Percentiles rank a stretch among this genome's conserved stretches.
phyloP scores from a whole-genome alignment of 2,113 vertebrate species.

The Gila orcuttii region DNA sequence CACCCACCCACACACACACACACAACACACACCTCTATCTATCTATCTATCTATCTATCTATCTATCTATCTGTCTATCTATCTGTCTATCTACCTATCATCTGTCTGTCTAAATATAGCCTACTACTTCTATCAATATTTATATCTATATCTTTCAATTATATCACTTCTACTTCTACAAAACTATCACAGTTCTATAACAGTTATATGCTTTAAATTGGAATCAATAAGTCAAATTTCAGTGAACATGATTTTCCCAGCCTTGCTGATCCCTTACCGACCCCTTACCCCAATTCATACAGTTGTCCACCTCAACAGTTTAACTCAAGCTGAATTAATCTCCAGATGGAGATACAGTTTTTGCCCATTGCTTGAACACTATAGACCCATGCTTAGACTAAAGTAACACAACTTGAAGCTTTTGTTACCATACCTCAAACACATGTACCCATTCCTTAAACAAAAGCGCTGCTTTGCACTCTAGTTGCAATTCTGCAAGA shows the following conservation, averaged over 20 bases:
- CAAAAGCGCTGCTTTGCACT: too few relatives aligned
- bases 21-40: too few relatives aligned
- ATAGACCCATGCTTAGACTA: too few relatives aligned
- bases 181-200: not conserved
- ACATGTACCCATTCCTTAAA: too few relatives aligned
- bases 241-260: not conserved
- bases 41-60: not conserved
- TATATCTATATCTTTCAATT: not conserved
- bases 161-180: not conserved
- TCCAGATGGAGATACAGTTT: not conserved
- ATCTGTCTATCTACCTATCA: not conserved
- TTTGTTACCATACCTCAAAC: too few relatives aligned
- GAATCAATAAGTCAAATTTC: not conserved
- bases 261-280: not conserved
- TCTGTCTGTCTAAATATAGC: not conserved
- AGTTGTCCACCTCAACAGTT: not conserved
- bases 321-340: constrained; percentile 7
- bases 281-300: not conserved
- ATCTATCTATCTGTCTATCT: not conserved
- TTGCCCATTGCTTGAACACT: too few relatives aligned
- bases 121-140: not conserved
- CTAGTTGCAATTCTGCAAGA: too few relatives aligned
- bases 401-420: too few relatives aligned
- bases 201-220: not conserved
- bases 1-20: too few relatives aligned